Conservation (phyloP, 2,797 vertebrate genomes). For the Cyprinodon diabolis region DNA sequence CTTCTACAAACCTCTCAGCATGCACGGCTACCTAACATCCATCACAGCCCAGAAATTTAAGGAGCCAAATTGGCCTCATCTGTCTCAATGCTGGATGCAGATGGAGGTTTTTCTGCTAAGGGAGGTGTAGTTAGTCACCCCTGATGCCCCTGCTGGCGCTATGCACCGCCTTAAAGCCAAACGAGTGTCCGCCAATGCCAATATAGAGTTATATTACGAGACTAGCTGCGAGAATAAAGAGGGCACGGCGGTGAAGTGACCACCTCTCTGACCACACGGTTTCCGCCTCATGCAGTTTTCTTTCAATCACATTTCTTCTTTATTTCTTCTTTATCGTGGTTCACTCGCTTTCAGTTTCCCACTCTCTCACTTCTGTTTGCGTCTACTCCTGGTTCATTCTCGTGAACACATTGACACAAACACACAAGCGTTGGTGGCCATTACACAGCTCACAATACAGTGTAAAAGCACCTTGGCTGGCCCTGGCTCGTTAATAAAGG, state of each 20-base stretch:
- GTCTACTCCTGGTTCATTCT: constrained; percentile 26
- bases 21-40: constrained; percentile 93
- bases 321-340: constrained; percentile 39
- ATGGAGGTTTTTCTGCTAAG: constrained; percentile 98
- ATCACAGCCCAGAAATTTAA: constrained; percentile 99
- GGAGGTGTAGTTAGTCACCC: constrained; percentile 97
- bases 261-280: constrained; percentile 67
- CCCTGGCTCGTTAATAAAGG: constrained; percentile 80
- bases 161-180: constrained; percentile 63
- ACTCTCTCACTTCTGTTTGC: constrained; percentile 40
- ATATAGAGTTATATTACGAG: constrained; percentile 37
- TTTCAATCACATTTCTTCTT: constrained; percentile 56
- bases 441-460: constrained; percentile 48
- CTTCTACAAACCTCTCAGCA: constrained; percentile 75
- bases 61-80: constrained; percentile 99
- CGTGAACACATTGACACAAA: constrained; percentile 31
- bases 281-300: constrained; percentile 53
- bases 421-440: constrained; percentile 47
- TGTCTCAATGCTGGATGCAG: constrained; percentile 99
- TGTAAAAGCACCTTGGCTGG: constrained; percentile 63
- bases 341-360: constrained; percentile 41
- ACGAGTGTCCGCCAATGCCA: constrained; percentile 34
- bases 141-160: constrained; percentile 80
- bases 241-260: constrained; percentile 64
- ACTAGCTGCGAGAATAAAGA: constrained; percentile 54